Base-by-base conservation (phyloP, 2,888 invertebrate species). In the Lysandra coridon region DNA sequence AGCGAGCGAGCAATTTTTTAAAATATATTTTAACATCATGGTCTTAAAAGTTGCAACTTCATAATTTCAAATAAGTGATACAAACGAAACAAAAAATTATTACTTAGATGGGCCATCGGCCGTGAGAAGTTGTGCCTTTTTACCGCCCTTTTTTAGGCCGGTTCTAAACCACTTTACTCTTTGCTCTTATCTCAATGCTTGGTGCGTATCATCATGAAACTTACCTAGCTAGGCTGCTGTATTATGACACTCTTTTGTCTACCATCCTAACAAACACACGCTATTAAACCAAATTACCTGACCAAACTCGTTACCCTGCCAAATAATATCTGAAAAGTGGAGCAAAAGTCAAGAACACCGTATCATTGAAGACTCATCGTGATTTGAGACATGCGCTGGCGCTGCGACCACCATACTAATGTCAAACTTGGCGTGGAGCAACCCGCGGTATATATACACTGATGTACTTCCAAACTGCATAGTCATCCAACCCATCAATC, bases 331-430 rank as follows among this genome's bases (percentile, higher is more conserved):
- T 88, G 88, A 90, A 92, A 83, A 88, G 82, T 92, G 91, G 93
- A 92, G 90, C 83, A 85, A 91, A 91, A 90, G 87, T 92, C 92
- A 92, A 93, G 90, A 89, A 88, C 89, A 85, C 86, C 90, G 91
- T 92, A 91, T 91, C 92, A 92, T 87, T 90, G 91, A 93, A 87
- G 90, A 87, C 92, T 93, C 93, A 93, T 93, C 91, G 84, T 88
- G 91, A 93, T 93, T 92, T 88, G 93, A 86, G 86, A 88, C 93
- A 92, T 93, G 93, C 92, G 87, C 89, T 85, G 88, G 87, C 88
- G 89, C 90, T 89, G 91, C 91, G 88, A 87, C 86, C 83, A 90
- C 87, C 91, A 93, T 93, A 92, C 93, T 90, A 92, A 93, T 86
- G 87, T 87, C 86, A 89, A 88, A 89, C 91, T 92, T 92, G 92